Evolutionary conservation across 92 coral and sea anemone species (phyloP).

Genomic region (Umimayanthus kanabou): DNA sequence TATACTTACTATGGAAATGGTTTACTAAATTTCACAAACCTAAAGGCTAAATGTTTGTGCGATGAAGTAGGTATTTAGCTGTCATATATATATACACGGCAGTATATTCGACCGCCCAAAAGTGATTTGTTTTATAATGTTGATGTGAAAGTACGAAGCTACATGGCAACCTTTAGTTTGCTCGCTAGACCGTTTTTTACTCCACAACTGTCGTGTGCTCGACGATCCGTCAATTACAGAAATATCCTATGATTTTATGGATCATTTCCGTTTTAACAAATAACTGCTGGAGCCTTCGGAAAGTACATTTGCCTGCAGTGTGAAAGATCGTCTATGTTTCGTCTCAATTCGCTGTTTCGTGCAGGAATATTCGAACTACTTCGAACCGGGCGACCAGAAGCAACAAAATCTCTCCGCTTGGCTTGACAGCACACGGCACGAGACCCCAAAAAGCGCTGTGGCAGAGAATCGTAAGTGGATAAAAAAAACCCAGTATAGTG

Average conservation of each 20-base stretch:
- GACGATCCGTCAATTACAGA: not conserved
- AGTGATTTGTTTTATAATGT: not conserved
- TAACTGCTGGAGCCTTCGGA: not conserved
- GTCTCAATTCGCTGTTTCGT: not conserved
- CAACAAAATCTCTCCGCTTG: not conserved
- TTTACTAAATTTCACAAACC: not conserved
- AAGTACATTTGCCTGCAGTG: not conserved
- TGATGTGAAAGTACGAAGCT: not conserved
- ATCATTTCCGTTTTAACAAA: not conserved
- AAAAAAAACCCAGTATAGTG: too few relatives aligned
- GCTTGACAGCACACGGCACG: not conserved
- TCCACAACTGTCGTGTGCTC: slow-evolving; percentile 7
- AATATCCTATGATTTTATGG: not conserved
- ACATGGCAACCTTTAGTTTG: not conserved
- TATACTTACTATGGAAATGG: not conserved
- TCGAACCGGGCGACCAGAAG: not conserved
- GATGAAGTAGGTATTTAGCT: not conserved
- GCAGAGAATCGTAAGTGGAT: not conserved
- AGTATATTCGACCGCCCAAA: not conserved
- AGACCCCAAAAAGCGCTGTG: not conserved
- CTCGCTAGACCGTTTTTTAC: not conserved
- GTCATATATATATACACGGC: not conserved
- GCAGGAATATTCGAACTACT: not conserved
- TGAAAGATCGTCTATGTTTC: not conserved
- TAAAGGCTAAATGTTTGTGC: not conserved